Evolutionary conservation across 1,140 invertebrate genomes (phyloP).

Genomic region (Ostrea denselamellosa): DNA sequence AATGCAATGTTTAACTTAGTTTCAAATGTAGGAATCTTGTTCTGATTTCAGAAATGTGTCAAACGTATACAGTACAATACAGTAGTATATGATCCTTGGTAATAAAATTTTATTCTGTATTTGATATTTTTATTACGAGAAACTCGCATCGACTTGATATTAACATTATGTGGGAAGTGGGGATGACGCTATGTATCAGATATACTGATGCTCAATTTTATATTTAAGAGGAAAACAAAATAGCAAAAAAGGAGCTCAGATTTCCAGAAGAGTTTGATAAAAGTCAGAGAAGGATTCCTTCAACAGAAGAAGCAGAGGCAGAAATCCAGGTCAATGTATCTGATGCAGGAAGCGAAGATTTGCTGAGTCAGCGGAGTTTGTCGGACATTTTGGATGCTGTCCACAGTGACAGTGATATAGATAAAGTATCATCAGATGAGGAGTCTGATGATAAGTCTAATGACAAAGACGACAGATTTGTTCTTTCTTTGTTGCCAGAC

Average conservation of each 20-base stretch:
- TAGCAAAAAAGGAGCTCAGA: neutral
- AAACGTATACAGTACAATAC: too few relatives aligned
- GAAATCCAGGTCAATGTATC: neutral
- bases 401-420: constrained; percentile 12
- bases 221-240: neutral
- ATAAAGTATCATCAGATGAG: neutral
- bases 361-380: neutral
- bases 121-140: too few relatives aligned
- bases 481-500: neutral
- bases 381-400: constrained; percentile 22
- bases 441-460: neutral
- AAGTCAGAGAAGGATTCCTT: neutral
- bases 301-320: neutral
- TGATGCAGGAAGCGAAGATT: neutral
- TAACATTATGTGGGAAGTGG: too few relatives aligned
- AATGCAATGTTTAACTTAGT: too few relatives aligned
- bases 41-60: too few relatives aligned
- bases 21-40: too few relatives aligned
- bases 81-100: too few relatives aligned
- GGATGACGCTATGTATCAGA: too few relatives aligned
- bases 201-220: neutral
- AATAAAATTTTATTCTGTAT: too few relatives aligned
- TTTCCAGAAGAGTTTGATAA: neutral
- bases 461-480: neutral
- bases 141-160: too few relatives aligned